phyloP scores from a whole-genome alignment of 2,797 vertebrate genomes.

The Manis pentadactyla region DNA sequence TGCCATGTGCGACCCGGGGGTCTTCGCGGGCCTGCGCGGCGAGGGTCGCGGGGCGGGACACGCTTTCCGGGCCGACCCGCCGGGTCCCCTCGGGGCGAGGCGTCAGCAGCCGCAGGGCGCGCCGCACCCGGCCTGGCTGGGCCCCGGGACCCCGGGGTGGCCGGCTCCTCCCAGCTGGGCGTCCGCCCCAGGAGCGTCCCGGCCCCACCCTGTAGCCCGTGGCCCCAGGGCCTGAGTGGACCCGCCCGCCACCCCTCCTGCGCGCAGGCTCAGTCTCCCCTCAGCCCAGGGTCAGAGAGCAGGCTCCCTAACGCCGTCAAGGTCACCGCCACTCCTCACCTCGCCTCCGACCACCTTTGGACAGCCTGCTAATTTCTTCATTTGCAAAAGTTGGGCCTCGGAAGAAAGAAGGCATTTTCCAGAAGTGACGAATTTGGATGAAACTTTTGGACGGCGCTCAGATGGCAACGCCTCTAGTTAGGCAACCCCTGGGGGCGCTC shows the following conservation, averaged over 20 bases:
- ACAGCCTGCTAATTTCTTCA: background rate
- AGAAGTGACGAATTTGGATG: background rate
- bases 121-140: rapidly evolving
- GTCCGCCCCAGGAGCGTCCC: rapidly evolving
- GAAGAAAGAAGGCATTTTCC: background rate
- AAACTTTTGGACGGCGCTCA: background rate
- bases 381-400: background rate
- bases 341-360: background rate
- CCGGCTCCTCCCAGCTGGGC: background rate
- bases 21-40: too few relatives aligned
- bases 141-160: too few relatives aligned
- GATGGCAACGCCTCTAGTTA: background rate
- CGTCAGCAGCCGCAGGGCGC: rapidly evolving
- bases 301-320: rapidly evolving
- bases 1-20: rapidly evolving
- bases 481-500: too few relatives aligned
- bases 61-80: background rate
- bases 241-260: too few relatives aligned
- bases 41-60: too few relatives aligned
- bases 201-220: too few relatives aligned
- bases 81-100: rapidly evolving
- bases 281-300: rapidly evolving
- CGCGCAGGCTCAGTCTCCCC: too few relatives aligned
- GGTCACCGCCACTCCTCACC: background rate
- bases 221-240: too few relatives aligned